phyloP scores from a whole-genome alignment of 2,797 vertebrate species.

The Neopelma chrysocephalum region DNA sequence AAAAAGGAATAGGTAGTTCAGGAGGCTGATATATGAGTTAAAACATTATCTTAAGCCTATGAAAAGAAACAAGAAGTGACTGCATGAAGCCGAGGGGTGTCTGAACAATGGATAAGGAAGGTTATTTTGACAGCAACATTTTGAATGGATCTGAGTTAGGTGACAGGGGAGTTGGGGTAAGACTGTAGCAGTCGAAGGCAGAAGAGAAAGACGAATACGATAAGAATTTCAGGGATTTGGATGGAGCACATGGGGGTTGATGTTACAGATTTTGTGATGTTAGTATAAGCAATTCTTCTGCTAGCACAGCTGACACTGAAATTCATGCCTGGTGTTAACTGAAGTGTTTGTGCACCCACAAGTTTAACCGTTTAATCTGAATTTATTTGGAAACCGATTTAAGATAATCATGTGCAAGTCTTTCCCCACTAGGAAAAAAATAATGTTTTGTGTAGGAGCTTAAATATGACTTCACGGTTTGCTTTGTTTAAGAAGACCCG shows the following conservation, averaged over 20 bases:
- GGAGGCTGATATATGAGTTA: conserved; percentile 25
- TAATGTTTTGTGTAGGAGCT: not conserved
- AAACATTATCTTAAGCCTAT: conserved; percentile 35
- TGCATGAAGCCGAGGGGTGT: not conserved
- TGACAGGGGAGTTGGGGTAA: not conserved
- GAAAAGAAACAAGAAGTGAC: conserved; percentile 49
- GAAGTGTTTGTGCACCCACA: not conserved
- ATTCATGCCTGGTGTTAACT: not conserved
- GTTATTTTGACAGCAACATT: conserved; percentile 65
- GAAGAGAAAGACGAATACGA: not conserved
- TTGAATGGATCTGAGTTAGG: conserved; percentile 29
- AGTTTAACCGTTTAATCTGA: conserved; percentile 12
- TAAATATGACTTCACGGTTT: not conserved
- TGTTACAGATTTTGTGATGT: not conserved
- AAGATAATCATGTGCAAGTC: not conserved
- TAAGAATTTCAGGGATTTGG: not conserved
- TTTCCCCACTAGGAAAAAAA: not conserved
- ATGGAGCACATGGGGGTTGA: not conserved
- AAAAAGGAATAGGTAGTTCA: not conserved
- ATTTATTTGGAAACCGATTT: not conserved
- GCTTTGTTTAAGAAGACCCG: not conserved
- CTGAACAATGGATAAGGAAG: conserved; percentile 53
- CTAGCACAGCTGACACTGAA: not conserved
- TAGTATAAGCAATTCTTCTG: not conserved
- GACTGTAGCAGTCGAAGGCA: not conserved